Evolutionary conservation across 2,797 vertebrate genomes (phyloP), one percentile per base, ranked within the genome.

Genomic region (Meriones psammophilus): DNA sequence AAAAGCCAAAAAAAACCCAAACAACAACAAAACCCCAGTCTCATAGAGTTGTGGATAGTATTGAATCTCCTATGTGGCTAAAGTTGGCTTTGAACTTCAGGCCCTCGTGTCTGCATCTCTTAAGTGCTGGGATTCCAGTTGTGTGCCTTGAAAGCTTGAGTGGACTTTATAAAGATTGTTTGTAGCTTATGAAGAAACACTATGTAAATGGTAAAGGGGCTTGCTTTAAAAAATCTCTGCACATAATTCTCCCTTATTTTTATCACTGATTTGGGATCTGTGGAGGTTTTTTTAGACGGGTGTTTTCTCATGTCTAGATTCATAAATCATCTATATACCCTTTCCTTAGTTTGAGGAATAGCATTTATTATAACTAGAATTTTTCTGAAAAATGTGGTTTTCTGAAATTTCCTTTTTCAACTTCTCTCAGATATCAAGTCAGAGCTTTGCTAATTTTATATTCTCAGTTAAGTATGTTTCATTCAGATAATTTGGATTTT

Each of bases 301-400:
- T 86, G 50, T 50, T 97, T 96, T 89, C 84, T 50, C 33, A 30
- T 91, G 60, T 95, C 17, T 94, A 64, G 33, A 78, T 94, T 69
- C 15, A 54, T 76, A 88, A 50, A 46, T 85, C 39, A 85, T 33
- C 39, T 84, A 42, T 92, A 30, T n/a, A 46, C 79, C 42, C 28
- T 91, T 96, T 94, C 6, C 46, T 14, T 89, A 80, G 39, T 91
- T 64, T 84, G 94, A 62, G 46, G 66, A 62, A 36, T 96, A 79
- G 24, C 56, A 73, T 87, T 92, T 83, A 85, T 95, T 93, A 94
- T 64, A 92, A 64, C 85, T 89, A 91, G 50, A 78, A 56, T 92
- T 88, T 71, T 69, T 84, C 6, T 46, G 1, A 1, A 7, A 46
- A 46, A 28, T 74, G 84, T 13, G 90, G 22, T 30, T 79, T 77